Percentiles rank a stretch among this genome's conserved stretches.
Conservation (phyloP, 2,113 vertebrate genomes). For the Pituophis catenifer region DNA sequence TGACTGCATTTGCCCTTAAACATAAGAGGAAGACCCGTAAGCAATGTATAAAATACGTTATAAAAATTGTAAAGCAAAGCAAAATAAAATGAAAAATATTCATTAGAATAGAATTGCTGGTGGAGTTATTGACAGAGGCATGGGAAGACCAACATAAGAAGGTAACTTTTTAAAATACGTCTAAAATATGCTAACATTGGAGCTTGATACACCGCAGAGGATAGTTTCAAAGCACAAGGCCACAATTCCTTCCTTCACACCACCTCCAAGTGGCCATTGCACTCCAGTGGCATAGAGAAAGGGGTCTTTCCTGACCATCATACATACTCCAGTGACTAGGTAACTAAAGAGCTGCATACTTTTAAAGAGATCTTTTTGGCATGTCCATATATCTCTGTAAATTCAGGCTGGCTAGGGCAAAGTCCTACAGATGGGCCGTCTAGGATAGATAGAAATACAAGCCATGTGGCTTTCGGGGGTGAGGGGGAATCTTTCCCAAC, state of each 20-base stretch:
- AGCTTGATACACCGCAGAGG: neutral
- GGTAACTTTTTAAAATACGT: neutral
- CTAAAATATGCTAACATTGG: neutral
- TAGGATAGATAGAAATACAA: neutral
- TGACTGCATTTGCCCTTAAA: neutral
- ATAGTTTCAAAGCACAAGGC: neutral
- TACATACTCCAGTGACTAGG: neutral
- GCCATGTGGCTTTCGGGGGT: neutral
- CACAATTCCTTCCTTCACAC: neutral
- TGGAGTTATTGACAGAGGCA: neutral
- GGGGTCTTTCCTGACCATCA: neutral
- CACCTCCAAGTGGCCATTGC: neutral
- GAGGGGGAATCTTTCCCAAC: accelerated
- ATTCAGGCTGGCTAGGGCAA: neutral
- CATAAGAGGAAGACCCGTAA: neutral
- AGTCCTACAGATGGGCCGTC: neutral
- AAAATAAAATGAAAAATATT: neutral
- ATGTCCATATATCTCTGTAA: neutral
- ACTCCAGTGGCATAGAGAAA: neutral
- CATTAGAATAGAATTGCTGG: neutral
- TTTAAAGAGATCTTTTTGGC: neutral
- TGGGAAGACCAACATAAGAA: neutral
- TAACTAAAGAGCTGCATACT: neutral
- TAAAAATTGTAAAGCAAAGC: neutral
- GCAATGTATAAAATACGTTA: neutral